These are phyloP conservation scores for Mesoligia furuncula DNA, from an alignment of 2,888 invertebrate species.

Conservation along the genomic window DNA sequence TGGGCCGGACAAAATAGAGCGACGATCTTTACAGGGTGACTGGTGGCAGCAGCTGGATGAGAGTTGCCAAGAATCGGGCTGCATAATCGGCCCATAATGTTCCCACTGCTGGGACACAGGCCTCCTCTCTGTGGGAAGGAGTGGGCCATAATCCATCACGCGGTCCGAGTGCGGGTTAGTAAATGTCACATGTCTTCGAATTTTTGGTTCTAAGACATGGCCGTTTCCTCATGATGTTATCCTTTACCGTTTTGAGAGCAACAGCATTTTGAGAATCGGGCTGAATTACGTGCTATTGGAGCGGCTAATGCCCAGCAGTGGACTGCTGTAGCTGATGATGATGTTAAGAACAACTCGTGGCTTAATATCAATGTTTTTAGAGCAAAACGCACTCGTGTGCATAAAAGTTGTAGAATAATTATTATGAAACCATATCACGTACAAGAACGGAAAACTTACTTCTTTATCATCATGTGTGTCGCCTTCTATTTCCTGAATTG, in stretches of 20 bases:
- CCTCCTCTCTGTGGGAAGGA: too few species aligned
- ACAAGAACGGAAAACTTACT: constrained; percentile 23
- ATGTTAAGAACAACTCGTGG: too few species aligned
- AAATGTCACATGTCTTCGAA: too few species aligned
- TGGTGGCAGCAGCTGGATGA: neutral
- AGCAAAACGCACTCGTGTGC: neutral
- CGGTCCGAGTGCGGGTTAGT: too few species aligned
- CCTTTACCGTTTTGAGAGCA: neutral
- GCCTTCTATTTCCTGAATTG: constrained; percentile 66
- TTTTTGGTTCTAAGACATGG: too few species aligned
- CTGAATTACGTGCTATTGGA: neutral
- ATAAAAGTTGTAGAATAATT: neutral
- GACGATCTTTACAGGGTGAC: neutral
- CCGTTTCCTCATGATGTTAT: too few species aligned
- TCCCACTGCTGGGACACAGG: too few species aligned
- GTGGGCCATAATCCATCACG: too few species aligned
- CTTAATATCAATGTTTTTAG: neutral
- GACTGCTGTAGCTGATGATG: neutral
- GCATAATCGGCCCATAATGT: too few species aligned
- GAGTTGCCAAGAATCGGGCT: neutral
- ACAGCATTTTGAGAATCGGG: neutral
- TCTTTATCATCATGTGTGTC: constrained; percentile 27
- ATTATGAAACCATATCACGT: neutral
- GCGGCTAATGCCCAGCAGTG: neutral
- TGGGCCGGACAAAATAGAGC: neutral